phyloP scores from a whole-genome alignment of 2,113 vertebrate species.

The Scortum barcoo region DNA sequence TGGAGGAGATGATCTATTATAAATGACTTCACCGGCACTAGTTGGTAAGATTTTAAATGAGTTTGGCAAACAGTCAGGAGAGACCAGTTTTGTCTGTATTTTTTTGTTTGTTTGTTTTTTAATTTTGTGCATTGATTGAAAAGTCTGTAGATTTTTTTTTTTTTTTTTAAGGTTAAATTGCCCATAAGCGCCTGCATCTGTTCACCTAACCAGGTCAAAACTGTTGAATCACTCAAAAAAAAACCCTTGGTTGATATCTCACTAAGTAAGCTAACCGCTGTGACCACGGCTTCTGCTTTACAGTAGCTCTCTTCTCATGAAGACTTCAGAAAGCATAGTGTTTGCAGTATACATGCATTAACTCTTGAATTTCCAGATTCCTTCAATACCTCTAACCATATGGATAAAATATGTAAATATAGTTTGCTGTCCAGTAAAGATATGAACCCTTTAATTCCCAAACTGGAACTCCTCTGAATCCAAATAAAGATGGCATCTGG shows the following conservation, averaged over 20 bases:
- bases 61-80: constrained; percentile 14
- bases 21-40: neutral
- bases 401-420: neutral
- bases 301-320: neutral
- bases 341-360: neutral
- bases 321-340: neutral
- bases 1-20: constrained; percentile 4
- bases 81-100: neutral
- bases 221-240: neutral
- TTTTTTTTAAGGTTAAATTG: neutral
- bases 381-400: neutral
- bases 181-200: too few relatives aligned
- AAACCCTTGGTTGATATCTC: neutral
- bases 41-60: constrained; percentile 12
- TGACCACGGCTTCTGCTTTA: neutral
- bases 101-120: neutral
- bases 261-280: too few relatives aligned
- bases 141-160: neutral
- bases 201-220: neutral
- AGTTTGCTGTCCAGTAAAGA: neutral
- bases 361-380: neutral
- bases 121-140: neutral
- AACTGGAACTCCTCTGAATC: too few relatives aligned
- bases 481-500: neutral
- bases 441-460: too few relatives aligned